Conservation (phyloP, 2,113 vertebrate species). For the Condylura cristata region DNA sequence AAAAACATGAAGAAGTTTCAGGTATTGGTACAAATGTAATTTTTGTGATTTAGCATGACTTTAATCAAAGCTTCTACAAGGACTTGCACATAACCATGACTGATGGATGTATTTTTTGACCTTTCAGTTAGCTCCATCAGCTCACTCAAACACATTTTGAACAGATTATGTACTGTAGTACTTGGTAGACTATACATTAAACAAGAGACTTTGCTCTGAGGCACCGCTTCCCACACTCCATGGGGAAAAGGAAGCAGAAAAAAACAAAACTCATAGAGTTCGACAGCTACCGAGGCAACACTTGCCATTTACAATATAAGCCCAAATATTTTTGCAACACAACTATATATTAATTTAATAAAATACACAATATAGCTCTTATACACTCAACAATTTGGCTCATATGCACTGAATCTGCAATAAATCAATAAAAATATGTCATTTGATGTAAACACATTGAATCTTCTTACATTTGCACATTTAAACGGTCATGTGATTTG, state of each 20-base stretch:
- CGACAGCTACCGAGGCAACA: constrained; percentile 99
- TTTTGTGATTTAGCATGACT: constrained; percentile 83
- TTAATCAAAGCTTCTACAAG: constrained; percentile 86
- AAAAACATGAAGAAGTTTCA: constrained; percentile 73
- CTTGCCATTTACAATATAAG: constrained; percentile 99
- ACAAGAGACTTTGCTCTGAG: constrained; percentile 94
- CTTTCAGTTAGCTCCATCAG: constrained; percentile 90
- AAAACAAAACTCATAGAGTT: constrained; percentile 99
- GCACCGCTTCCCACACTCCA: constrained; percentile 93
- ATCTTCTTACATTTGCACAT: constrained; percentile 99
- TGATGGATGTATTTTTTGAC: constrained; percentile 82
- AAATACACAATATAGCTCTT: constrained; percentile 99
- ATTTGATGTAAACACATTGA: constrained; percentile 99
- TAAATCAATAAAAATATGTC: constrained; percentile 99
- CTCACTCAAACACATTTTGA: constrained; percentile 94
- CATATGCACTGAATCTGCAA: constrained; percentile 99
- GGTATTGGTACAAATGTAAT: constrained; percentile 81
- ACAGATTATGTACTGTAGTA: constrained; percentile 94
- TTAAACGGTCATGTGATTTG: constrained; percentile 96
- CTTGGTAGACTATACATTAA: constrained; percentile 93
- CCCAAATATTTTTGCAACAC: constrained; percentile 99
- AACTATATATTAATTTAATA: constrained; percentile 99
- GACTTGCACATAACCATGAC: constrained; percentile 87
- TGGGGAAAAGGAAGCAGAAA: constrained; percentile 92
- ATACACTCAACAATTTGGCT: constrained; percentile 99